phyloP scores from a whole-genome alignment of 2,113 vertebrate genomes.

The Callorhinus ursinus region DNA sequence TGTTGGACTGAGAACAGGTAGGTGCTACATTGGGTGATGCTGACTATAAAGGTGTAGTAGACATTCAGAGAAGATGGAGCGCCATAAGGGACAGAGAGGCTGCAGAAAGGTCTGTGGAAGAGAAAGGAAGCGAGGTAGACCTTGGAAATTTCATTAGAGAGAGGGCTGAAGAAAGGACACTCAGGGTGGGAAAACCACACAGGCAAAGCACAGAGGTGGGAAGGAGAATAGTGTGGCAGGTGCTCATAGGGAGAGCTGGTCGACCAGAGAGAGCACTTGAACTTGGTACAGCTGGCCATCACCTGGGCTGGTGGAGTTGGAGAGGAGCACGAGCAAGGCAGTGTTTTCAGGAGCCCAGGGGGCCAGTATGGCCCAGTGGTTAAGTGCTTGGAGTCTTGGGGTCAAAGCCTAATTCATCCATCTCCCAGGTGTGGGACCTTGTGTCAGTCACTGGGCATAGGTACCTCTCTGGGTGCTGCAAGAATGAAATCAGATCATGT shows the following conservation, averaged over 20 bases:
- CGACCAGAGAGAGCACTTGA: neutral
- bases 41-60: neutral
- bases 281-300: neutral
- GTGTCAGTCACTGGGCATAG: neutral
- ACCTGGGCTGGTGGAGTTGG: neutral
- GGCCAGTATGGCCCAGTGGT: neutral
- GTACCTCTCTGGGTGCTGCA: neutral
- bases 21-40: neutral
- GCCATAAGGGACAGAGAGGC: neutral
- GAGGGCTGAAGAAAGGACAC: neutral
- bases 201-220: neutral
- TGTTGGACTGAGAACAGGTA: neutral
- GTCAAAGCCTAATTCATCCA: neutral
- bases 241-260: neutral
- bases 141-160: neutral
- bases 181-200: neutral
- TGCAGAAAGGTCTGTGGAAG: neutral
- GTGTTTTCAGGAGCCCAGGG: neutral
- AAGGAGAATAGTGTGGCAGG: neutral
- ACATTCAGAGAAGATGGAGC: neutral
- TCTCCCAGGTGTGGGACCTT: neutral
- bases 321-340: neutral
- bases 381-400: neutral
- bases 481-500: neutral
- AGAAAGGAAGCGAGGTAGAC: neutral